Percentiles rank a stretch among this genome's conserved stretches.
Conservation (phyloP, 2,888 invertebrate species). For the Plebejus argus region DNA sequence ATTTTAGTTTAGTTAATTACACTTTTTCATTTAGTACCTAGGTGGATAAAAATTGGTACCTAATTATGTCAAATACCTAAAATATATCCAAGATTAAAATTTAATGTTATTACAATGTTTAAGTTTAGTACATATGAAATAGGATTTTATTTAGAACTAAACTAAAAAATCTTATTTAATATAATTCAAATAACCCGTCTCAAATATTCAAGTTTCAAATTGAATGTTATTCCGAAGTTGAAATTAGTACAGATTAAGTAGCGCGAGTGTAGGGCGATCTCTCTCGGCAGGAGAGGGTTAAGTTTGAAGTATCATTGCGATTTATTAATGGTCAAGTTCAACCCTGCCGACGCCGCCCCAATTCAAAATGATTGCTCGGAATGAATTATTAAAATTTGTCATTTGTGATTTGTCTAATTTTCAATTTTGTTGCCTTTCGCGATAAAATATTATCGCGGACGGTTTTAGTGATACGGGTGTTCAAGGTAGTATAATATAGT, state of each 20-base stretch:
- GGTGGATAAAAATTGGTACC: too few species aligned
- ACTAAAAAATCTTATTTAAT: background rate
- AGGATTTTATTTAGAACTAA: background rate
- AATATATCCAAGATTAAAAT: too few species aligned
- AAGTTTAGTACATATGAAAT: too few species aligned
- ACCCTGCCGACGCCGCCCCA: conserved; percentile 55
- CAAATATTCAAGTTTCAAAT: conserved; percentile 20
- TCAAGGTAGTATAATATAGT: too few species aligned
- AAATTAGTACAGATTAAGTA: conserved; percentile 41
- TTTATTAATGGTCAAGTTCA: conserved; percentile 79
- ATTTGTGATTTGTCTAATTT: conserved; percentile 65
- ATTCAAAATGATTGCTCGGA: conserved; percentile 71
- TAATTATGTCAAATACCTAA: too few species aligned
- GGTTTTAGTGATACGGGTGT: too few species aligned
- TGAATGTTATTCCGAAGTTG: conserved; percentile 30
- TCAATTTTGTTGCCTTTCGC: conserved; percentile 18
- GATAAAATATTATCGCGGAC: background rate
- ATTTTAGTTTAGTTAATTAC: too few species aligned
- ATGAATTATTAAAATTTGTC: conserved; percentile 74
- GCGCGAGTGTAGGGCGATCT: conserved; percentile 58
- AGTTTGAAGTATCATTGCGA: conserved; percentile 79
- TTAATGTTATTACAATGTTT: too few species aligned
- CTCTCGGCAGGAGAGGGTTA: conserved; percentile 68
- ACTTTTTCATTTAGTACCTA: background rate
- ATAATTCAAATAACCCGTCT: background rate